Evolutionary conservation across 1,140 invertebrate species (phyloP).

Genomic region (Chlorops oryzae): DNA sequence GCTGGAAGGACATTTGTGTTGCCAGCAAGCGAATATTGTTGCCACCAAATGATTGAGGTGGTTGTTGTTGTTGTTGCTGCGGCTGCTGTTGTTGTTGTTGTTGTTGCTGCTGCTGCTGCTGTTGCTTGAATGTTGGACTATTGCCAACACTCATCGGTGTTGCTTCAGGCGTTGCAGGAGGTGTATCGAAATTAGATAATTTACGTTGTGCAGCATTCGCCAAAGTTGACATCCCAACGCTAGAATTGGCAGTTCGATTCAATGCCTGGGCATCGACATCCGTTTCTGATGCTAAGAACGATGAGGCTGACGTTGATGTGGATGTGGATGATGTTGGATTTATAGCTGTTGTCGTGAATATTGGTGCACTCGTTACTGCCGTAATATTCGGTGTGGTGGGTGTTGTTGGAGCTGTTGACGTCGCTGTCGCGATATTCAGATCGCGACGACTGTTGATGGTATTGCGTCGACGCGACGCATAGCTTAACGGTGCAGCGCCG

Average conservation of each 20-base stretch:
- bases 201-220: slow-evolving; percentile 24
- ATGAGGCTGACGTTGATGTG: slow-evolving; percentile 9
- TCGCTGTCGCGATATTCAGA: slow-evolving; percentile 9
- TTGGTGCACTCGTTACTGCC: background rate
- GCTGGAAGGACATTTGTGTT: slow-evolving; percentile 16
- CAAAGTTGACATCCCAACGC: no score
- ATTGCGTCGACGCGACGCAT: slow-evolving; percentile 29
- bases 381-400: slow-evolving; percentile 25
- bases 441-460: slow-evolving; percentile 39
- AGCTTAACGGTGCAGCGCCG: slow-evolving; percentile 16
- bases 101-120: slow-evolving; percentile 25
- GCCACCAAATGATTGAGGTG: no score
- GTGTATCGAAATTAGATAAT: slow-evolving; percentile 44
- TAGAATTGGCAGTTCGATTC: no score
- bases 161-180: slow-evolving; percentile 44
- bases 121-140: slow-evolving; percentile 43
- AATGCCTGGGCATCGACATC: slow-evolving; percentile 13
- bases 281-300: slow-evolving; percentile 15
- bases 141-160: slow-evolving; percentile 47
- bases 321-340: slow-evolving; percentile 25
- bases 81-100: slow-evolving; percentile 30
- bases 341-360: background rate
- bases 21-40: slow-evolving; percentile 2
- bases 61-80: slow-evolving; percentile 15
- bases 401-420: slow-evolving; percentile 22